Conservation (phyloP, 2,888 invertebrate genomes). For the Coelopa pilipes region DNA sequence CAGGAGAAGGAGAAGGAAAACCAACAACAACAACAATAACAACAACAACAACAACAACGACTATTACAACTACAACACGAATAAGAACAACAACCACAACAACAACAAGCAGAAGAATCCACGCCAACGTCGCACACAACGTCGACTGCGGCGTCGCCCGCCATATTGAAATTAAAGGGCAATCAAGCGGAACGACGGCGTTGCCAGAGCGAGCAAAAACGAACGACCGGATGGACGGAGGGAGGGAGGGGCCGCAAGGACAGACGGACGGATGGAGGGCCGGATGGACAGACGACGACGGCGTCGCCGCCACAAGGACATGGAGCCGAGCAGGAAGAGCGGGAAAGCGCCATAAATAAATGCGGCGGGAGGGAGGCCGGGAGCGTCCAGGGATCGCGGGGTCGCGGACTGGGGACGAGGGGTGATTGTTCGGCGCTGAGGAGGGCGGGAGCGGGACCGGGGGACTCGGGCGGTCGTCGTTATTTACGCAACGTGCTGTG, state of each 20-base stretch:
- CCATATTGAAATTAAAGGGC: constrained; percentile 6
- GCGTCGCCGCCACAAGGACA: too few species aligned
- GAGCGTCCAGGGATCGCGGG: neutral
- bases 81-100: too few species aligned
- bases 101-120: too few species aligned
- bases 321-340: neutral
- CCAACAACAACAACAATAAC: too few species aligned
- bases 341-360: neutral
- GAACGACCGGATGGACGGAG: neutral
- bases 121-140: too few species aligned
- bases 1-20: too few species aligned
- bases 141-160: neutral
- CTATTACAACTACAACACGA: too few species aligned
- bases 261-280: neutral
- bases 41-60: too few species aligned
- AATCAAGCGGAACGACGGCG: constrained; percentile 4
- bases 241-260: too few species aligned
- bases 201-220: constrained; percentile 4
- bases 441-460: neutral
- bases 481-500: constrained; percentile 5
- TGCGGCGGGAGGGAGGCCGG: neutral
- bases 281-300: neutral
- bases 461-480: neutral
- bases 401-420: neutral
- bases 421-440: neutral